Evolutionary conservation across 2,113 vertebrate genomes (phyloP), one percentile per base, ranked within the genome.

Genomic region (Phodopus roborovskii): DNA sequence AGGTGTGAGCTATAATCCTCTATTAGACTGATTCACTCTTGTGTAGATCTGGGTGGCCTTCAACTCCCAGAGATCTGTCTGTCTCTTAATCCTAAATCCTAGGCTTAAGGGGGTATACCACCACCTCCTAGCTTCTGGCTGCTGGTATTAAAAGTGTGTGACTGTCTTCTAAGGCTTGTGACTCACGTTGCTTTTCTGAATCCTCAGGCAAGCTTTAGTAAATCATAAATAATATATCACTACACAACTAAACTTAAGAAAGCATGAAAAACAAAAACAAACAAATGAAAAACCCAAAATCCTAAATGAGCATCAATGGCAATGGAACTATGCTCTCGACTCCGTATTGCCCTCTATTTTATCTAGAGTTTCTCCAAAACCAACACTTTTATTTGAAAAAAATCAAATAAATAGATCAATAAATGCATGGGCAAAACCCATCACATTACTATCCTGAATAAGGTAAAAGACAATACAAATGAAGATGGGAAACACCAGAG

Each of bases 341-440:
- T 77, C 50, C 16, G 88, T 42, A 10, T 87, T 68, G 53, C 9
- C 3, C 36, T 42, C 45, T 84, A 0, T 20, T 50, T 75, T 24
- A 66, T 90, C 64, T 64, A 33, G 88, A 90, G 50, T 42, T 81
- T 88, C 64, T 50, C 75, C 75, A 50, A 75, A 17, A 33, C 30
- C 73, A 84, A 79, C 62, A 92, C 82, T 73, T 81, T 88, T n/a
- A 50, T 36, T 60, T 56, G 4, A 9, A 28, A 83, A 28, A 62
- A 60, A 39, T 50, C 33, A 56, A 82, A 92, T 82, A 60, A 36
- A 83, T 78, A 48, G 77, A 82, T 97, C 89, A 95, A 87, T 78
- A 92, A 95, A 64, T 42, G 9, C 90, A 93, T 73, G 88, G 77
- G 73, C 45, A 71, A 95, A 95, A 39, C 58, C 50, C 60, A 91